Conservation (phyloP, 2,888 invertebrate genomes). For the Cephus pygmeus region DNA sequence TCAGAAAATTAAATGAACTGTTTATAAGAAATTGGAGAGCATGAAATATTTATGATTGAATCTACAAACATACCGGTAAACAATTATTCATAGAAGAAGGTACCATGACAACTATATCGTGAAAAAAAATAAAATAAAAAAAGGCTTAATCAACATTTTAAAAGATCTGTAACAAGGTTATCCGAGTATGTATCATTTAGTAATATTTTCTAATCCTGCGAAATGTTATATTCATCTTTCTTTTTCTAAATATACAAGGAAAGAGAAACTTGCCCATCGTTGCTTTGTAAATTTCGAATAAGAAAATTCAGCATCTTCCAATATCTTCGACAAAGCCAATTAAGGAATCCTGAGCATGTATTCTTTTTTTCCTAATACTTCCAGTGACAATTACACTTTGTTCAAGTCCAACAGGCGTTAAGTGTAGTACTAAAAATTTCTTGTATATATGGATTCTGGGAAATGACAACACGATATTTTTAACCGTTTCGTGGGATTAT, state of each 20-base stretch:
- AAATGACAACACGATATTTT: conserved; percentile 31
- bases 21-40: background rate
- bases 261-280: conserved; percentile 14
- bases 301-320: conserved; percentile 18
- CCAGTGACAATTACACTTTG: background rate
- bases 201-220: background rate
- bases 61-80: background rate
- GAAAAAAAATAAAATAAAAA: background rate
- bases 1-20: background rate
- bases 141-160: background rate
- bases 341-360: background rate
- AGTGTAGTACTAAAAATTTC: conserved; percentile 14
- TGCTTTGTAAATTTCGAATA: conserved; percentile 17
- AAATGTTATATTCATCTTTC: background rate
- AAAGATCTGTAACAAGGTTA: background rate
- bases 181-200: background rate
- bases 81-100: background rate
- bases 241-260: background rate
- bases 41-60: background rate
- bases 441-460: conserved; percentile 9
- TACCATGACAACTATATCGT: background rate
- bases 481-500: conserved; percentile 23
- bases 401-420: background rate
- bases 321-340: conserved; percentile 1
- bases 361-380: background rate